Percentiles rank a stretch among this genome's conserved stretches.
Evolutionary conservation across 2,888 invertebrate species (phyloP).

Genomic region (Syrista parreyssii): DNA sequence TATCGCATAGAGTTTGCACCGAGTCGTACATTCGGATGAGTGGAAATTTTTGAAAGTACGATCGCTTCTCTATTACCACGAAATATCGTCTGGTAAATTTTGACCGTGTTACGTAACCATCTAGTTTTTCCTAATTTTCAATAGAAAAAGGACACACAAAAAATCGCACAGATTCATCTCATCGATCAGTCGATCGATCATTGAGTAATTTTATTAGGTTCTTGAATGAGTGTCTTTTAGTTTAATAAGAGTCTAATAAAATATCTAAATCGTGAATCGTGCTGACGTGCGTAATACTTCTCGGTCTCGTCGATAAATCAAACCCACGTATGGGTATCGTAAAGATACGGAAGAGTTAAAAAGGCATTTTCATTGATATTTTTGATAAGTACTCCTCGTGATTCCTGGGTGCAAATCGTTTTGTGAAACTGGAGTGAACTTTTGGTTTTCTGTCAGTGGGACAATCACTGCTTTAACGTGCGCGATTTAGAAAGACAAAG

Average conservation of each 20-base stretch:
- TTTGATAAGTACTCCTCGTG: background rate
- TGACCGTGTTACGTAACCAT: background rate
- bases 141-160: too few relatives aligned
- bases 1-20: constrained; percentile 37
- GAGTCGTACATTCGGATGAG: background rate
- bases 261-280: too few relatives aligned
- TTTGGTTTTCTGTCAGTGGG: background rate
- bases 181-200: background rate
- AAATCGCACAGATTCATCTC: background rate
- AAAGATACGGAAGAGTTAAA: background rate
- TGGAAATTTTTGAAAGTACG: background rate
- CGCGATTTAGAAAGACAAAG: background rate
- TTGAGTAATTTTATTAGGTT: background rate
- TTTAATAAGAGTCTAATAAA: background rate
- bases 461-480: background rate
- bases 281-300: background rate
- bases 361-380: background rate
- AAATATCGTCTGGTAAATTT: background rate
- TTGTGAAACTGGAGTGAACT: background rate
- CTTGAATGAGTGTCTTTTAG: background rate
- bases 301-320: background rate
- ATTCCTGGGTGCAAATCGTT: background rate
- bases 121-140: background rate
- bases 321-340: background rate
- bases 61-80: background rate